These are phyloP conservation scores for Sorex maritimensis DNA, from an alignment of 2,797 vertebrate species.

Conservation along the genomic window DNA sequence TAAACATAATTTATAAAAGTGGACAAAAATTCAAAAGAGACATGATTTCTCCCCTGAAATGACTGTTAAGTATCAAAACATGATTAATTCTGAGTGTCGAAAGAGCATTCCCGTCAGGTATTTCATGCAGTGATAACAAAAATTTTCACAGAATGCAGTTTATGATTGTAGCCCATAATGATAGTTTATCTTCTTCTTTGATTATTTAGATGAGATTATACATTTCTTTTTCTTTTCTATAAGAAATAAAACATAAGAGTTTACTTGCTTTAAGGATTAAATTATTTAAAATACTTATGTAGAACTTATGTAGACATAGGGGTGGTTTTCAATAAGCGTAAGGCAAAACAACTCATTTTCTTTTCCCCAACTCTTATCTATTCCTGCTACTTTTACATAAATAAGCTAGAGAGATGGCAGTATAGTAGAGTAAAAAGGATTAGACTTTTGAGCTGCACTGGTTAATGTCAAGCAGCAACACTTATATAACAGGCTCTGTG, in stretches of 20 bases:
- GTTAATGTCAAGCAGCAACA: not conserved
- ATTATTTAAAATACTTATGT: slow-evolving; percentile 60
- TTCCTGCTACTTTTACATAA: not conserved
- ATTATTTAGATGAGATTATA: slow-evolving; percentile 53
- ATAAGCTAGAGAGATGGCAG: slow-evolving; percentile 12
- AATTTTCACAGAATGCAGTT: not conserved
- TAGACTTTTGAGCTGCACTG: slow-evolving; percentile 10
- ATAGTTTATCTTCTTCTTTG: slow-evolving; percentile 58
- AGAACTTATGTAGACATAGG: slow-evolving; percentile 16
- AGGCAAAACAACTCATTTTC: slow-evolving; percentile 45
- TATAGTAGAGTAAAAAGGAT: not conserved
- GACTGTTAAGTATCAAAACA: slow-evolving; percentile 69
- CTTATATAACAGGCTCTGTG: not conserved
- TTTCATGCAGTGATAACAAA: slow-evolving; percentile 29
- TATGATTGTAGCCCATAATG: slow-evolving; percentile 38
- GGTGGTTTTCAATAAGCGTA: not conserved
- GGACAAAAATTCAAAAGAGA: slow-evolving; percentile 73
- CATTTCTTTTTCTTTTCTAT: slow-evolving; percentile 31
- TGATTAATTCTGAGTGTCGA: slow-evolving; percentile 52
- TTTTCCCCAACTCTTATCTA: not conserved
- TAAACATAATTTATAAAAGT: slow-evolving; percentile 69
- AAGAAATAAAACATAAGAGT: slow-evolving; percentile 8
- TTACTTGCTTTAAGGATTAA: slow-evolving; percentile 8
- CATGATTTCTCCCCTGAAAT: slow-evolving; percentile 67
- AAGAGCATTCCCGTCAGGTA: slow-evolving; percentile 66